Conservation (phyloP, 2,797 vertebrate genomes). For the Monodelphis domestica region DNA sequence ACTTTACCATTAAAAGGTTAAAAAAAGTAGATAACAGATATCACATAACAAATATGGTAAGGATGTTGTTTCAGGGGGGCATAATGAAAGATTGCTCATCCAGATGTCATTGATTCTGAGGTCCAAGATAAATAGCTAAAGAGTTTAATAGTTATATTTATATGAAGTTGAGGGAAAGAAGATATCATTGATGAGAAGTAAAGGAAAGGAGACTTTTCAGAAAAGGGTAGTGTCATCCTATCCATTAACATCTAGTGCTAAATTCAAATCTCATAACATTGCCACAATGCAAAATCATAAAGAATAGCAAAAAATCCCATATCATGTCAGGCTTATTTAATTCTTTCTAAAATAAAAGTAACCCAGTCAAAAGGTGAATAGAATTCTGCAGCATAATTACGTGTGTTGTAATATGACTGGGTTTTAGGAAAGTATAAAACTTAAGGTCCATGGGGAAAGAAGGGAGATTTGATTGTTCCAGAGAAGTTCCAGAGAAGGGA, state of each 20-base stretch:
- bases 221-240: neutral
- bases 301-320: neutral
- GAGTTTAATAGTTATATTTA: neutral
- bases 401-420: neutral
- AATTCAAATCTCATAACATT: neutral
- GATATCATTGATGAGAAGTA: neutral
- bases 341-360: neutral
- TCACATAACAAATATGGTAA: slow-evolving; percentile 66
- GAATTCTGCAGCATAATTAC: neutral
- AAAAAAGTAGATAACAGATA: slow-evolving; percentile 66
- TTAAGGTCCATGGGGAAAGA: no score
- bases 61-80: slow-evolving; percentile 21
- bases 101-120: slow-evolving; percentile 27
- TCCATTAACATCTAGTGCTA: neutral
- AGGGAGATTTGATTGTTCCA: neutral
- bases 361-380: neutral
- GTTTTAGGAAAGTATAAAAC: neutral
- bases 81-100: slow-evolving; percentile 29
- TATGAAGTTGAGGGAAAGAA: neutral
- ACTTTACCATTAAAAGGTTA: slow-evolving; percentile 70
- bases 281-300: neutral
- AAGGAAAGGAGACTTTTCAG: slow-evolving; percentile 1
- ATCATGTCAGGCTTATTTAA: neutral
- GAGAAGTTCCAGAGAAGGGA: neutral
- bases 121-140: slow-evolving; percentile 7